Evolutionary conservation across 2,113 vertebrate species (phyloP).

Genomic region (Gymnogyps californianus): DNA sequence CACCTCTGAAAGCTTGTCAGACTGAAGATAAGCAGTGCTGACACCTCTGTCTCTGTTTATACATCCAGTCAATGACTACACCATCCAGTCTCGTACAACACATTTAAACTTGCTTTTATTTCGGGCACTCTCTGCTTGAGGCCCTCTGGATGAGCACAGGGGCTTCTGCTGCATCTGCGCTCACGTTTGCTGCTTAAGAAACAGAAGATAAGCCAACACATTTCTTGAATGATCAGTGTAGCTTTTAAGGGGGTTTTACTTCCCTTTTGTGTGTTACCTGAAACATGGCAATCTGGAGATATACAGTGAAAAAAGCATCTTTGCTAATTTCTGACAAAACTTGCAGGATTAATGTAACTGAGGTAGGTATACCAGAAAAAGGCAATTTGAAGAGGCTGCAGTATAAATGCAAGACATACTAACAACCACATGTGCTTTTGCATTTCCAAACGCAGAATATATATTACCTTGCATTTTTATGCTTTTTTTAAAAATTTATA

Average conservation of each 20-base stretch:
- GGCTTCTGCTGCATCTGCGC: neutral
- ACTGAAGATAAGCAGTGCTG: neutral
- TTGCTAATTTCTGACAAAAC: neutral
- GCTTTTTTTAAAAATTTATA: neutral
- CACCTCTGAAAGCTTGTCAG: neutral
- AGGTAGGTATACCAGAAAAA: neutral
- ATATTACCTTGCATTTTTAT: neutral
- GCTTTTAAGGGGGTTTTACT: neutral
- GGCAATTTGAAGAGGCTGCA: neutral
- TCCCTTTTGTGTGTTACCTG: neutral
- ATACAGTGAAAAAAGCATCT: neutral
- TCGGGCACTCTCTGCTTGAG: neutral
- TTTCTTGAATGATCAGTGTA: neutral
- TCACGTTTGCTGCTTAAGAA: neutral
- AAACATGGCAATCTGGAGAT: neutral
- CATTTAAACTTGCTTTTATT: neutral
- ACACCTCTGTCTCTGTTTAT: neutral
- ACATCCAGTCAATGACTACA: neutral
- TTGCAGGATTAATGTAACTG: neutral
- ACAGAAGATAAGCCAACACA: neutral
- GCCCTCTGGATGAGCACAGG: neutral
- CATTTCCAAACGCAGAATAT: neutral
- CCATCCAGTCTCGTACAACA: neutral
- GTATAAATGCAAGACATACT: neutral
- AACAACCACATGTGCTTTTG: neutral